Conservation (phyloP, 1,140 invertebrate species). For the Aporrectodea caliginosa region DNA sequence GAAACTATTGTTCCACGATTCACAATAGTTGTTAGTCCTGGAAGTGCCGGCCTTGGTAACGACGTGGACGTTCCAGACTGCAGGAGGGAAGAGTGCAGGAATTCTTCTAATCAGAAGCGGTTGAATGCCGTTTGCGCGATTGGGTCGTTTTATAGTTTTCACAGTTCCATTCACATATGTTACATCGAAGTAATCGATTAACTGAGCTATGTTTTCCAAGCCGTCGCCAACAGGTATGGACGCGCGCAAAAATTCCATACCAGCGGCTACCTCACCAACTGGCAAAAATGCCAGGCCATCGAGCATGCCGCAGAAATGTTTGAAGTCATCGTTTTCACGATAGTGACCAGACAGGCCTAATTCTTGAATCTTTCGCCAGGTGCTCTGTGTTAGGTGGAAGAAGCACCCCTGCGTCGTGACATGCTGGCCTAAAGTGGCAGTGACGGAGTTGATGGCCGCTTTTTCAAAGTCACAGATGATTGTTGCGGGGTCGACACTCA, state of each 20-base stretch:
- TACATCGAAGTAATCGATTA: conserved; percentile 8
- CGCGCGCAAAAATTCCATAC: conserved; percentile 21
- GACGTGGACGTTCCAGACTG: too few species aligned
- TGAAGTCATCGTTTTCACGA: conserved; percentile 23
- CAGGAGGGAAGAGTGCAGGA: too few species aligned
- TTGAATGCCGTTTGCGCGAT: too few species aligned
- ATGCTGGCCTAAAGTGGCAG: not conserved
- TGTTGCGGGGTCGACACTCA: conserved; percentile 16
- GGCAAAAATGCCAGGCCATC: conserved; percentile 36
- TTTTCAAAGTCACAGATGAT: not conserved
- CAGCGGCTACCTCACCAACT: conserved; percentile 17
- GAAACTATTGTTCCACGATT: too few species aligned
- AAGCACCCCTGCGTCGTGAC: conserved; percentile 37
- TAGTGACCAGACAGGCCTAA: conserved; percentile 31
- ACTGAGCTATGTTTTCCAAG: conserved; percentile 1
- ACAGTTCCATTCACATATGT: not conserved
- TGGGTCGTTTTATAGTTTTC: too few species aligned
- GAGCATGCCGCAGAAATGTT: conserved; percentile 35
- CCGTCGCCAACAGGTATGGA: not conserved
- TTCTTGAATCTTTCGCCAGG: conserved; percentile 34
- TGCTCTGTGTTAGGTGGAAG: conserved; percentile 35
- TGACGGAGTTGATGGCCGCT: not conserved
- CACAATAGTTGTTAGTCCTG: too few species aligned
- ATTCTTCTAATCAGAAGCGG: too few species aligned
- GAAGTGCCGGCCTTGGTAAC: too few species aligned